These are phyloP conservation scores for Cremastobaeus sp. DNA, from an alignment of 2,888 invertebrate genomes.

Conservation along the genomic window DNA sequence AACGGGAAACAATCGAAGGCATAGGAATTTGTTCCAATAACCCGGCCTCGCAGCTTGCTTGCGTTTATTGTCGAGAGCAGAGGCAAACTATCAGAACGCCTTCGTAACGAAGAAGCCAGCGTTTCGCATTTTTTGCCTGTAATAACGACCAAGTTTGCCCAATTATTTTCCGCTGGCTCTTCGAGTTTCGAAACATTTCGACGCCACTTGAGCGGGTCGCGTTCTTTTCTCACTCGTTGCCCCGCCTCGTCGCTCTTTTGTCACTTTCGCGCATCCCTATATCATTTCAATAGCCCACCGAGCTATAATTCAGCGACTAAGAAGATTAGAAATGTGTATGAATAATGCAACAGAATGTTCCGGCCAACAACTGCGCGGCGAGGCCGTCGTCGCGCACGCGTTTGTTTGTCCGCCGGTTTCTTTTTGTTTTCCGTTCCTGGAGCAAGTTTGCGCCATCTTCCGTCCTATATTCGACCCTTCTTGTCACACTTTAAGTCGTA, in stretches of 20 bases:
- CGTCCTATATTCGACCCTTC: constrained; percentile 19
- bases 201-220: constrained; percentile 70
- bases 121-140: constrained; percentile 53
- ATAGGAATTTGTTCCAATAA: too few species aligned
- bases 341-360: constrained; percentile 74
- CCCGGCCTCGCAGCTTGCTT: too few species aligned
- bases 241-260: constrained; percentile 32
- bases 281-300: constrained; percentile 69
- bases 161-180: constrained; percentile 72
- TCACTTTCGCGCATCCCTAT: constrained; percentile 41
- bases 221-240: constrained; percentile 20
- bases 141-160: constrained; percentile 74
- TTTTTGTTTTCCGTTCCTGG: neutral
- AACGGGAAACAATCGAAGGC: too few species aligned
- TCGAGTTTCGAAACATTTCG: constrained; percentile 71
- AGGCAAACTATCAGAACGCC: constrained; percentile 46
- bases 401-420: neutral
- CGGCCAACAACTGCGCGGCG: constrained; percentile 57
- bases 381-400: neutral
- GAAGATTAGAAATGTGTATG: constrained; percentile 76
- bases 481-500: constrained; percentile 70
- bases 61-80: too few species aligned
- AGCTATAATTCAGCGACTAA: constrained; percentile 72
- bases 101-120: constrained; percentile 51
- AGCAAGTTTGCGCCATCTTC: neutral